Percentiles rank a stretch among this genome's conserved stretches.
These are phyloP conservation scores for Hirtodrosophila cameraria DNA, from an alignment of 2,888 invertebrate genomes.

Conservation along the genomic window DNA sequence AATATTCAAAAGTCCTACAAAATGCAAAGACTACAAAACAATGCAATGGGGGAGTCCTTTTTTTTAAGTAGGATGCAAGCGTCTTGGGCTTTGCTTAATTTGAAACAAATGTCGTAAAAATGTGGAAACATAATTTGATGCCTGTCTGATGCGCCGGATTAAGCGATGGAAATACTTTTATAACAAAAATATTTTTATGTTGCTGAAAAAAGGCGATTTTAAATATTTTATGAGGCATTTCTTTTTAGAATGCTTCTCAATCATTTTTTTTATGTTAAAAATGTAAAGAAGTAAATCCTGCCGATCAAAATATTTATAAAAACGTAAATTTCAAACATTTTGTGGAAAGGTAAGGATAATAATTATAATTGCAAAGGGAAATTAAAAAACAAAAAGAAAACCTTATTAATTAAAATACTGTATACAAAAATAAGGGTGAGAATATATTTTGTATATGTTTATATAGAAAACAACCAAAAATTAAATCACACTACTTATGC, in stretches of 20 bases:
- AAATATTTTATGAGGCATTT: constrained; percentile 53
- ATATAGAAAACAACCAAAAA: too few relatives aligned
- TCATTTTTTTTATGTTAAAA: neutral
- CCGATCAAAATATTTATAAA: neutral
- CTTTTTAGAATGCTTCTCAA: constrained; percentile 1
- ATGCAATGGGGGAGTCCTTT: constrained; percentile 16
- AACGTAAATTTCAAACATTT: constrained; percentile 9
- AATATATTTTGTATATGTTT: too few relatives aligned
- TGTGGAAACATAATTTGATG: constrained; percentile 73
- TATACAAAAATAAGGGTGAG: too few relatives aligned
- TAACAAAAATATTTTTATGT: constrained; percentile 7
- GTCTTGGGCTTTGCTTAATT: constrained; percentile 73
- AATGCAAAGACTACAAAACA: constrained; percentile 34
- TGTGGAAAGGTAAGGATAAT: neutral
- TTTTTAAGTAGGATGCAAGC: constrained; percentile 6
- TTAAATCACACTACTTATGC: too few relatives aligned
- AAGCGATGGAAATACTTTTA: constrained; percentile 27
- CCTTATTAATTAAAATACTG: too few relatives aligned
- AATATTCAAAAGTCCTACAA: constrained; percentile 60
- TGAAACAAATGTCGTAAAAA: constrained; percentile 81
- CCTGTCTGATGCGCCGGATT: constrained; percentile 70
- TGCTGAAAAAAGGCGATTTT: constrained; percentile 17
- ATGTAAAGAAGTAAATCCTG: neutral
- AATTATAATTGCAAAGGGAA: neutral
- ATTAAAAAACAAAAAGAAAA: neutral